Percentiles rank a stretch among this genome's conserved stretches.
Evolutionary conservation across 2,797 vertebrate species (phyloP).

Genomic region (Sitta carolinensis): DNA sequence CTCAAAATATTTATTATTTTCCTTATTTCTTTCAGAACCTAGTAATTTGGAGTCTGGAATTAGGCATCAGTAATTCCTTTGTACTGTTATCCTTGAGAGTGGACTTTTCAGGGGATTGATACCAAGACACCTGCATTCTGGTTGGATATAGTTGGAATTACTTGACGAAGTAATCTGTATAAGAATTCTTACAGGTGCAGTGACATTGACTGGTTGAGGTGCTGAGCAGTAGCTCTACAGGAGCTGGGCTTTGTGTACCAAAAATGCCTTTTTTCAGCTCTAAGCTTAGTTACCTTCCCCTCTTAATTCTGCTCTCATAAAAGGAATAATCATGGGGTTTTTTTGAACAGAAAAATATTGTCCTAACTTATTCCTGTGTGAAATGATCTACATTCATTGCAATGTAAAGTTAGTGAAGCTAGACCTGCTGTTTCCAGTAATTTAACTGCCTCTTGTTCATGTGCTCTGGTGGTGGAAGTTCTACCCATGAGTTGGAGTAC

Average conservation of each 20-base stretch:
- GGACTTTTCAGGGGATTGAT: background rate
- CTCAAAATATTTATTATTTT: background rate
- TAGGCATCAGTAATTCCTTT: background rate
- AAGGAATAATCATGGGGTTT: accelerated
- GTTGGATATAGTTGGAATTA: background rate
- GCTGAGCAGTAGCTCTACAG: background rate
- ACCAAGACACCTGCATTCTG: background rate
- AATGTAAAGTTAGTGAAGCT: background rate
- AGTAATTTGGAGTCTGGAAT: background rate
- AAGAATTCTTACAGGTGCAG: background rate
- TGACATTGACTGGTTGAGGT: background rate
- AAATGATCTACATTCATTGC: background rate
- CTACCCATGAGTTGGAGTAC: background rate
- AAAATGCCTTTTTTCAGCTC: background rate
- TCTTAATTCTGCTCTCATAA: background rate
- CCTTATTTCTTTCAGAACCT: background rate
- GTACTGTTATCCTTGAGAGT: background rate
- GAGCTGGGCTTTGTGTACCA: background rate
- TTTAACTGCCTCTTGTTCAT: background rate
- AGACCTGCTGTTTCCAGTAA: background rate
- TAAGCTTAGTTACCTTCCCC: background rate
- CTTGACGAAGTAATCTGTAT: background rate
- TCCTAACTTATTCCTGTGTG: background rate
- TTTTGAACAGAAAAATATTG: background rate
- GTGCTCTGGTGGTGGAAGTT: background rate